These are phyloP conservation scores for Drymodes brunneopygia DNA, from an alignment of 2,113 vertebrate genomes.

Conservation along the genomic window DNA sequence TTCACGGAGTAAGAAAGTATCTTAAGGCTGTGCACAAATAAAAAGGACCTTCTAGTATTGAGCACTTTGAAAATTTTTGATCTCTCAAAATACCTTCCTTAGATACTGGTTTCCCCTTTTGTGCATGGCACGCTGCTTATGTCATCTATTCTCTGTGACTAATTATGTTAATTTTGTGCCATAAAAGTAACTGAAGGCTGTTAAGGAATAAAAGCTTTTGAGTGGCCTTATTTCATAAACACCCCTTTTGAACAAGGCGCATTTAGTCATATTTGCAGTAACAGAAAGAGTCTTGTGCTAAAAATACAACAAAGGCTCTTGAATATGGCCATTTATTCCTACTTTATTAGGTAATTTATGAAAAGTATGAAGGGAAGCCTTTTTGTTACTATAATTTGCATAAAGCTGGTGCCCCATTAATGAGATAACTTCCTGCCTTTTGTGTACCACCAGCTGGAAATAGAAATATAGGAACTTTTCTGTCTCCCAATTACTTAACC, in stretches of 20 bases:
- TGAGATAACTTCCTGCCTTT: constrained; percentile 88
- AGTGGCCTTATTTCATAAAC: constrained; percentile 84
- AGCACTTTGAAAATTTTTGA: constrained; percentile 95
- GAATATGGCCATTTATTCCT: constrained; percentile 85
- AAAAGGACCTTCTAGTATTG: constrained; percentile 95
- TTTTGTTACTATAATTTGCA: constrained; percentile 85
- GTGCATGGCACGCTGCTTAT: constrained; percentile 78
- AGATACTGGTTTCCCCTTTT: constrained; percentile 82
- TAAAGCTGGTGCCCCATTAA: constrained; percentile 86
- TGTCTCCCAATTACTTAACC: constrained; percentile 83
- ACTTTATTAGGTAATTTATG: constrained; percentile 88
- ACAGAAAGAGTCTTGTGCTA: constrained; percentile 88
- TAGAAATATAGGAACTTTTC: constrained; percentile 84
- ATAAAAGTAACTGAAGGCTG: constrained; percentile 86
- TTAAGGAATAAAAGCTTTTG: constrained; percentile 83
- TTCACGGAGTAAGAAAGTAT: constrained; percentile 89
- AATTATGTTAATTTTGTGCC: constrained; percentile 91
- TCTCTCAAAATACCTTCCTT: constrained; percentile 93
- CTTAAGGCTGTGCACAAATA: constrained; percentile 99
- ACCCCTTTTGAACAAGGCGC: constrained; percentile 82
- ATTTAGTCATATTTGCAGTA: constrained; percentile 86
- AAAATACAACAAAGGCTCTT: constrained; percentile 85
- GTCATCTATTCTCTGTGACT: constrained; percentile 86
- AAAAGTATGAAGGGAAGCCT: constrained; percentile 85
- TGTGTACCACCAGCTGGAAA: constrained; percentile 83